These are phyloP conservation scores for Maconellicoccus hirsutus DNA, from an alignment of 1,140 invertebrate genomes.

Conservation along the genomic window DNA sequence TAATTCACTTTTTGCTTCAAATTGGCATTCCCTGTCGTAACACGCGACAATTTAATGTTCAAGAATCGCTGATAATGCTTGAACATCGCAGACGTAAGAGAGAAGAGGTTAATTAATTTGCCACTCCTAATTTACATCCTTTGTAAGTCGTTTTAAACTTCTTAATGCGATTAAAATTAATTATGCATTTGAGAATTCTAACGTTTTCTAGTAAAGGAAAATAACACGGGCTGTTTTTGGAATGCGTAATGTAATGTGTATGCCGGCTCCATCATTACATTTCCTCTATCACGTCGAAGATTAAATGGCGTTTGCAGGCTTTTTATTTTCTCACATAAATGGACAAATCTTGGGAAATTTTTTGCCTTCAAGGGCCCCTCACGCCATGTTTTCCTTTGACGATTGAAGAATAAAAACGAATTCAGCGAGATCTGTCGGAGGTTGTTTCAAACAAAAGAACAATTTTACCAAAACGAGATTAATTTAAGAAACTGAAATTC, in stretches of 20 bases:
- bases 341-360: no score
- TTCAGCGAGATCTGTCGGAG: no score
- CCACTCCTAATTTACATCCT: constrained; percentile 7
- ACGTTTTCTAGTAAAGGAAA: background rate
- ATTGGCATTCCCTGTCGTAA: background rate
- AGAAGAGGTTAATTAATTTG: constrained; percentile 4
- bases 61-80: constrained; percentile 3
- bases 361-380: no score
- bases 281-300: background rate
- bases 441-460: no score
- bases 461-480: no score
- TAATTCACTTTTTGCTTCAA: background rate
- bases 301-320: background rate
- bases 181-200: background rate
- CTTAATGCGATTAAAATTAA: constrained; percentile 6
- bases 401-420: no score
- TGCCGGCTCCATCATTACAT: background rate
- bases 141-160: constrained; percentile 4
- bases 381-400: no score
- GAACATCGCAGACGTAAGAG: background rate
- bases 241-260: background rate
- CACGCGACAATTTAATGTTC: background rate
- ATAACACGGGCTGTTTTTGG: background rate
- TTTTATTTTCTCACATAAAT: no score
- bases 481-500: no score